These are phyloP conservation scores for Rhagoletis zephyria DNA, from an alignment of 1,140 invertebrate genomes.

Conservation along the genomic window DNA sequence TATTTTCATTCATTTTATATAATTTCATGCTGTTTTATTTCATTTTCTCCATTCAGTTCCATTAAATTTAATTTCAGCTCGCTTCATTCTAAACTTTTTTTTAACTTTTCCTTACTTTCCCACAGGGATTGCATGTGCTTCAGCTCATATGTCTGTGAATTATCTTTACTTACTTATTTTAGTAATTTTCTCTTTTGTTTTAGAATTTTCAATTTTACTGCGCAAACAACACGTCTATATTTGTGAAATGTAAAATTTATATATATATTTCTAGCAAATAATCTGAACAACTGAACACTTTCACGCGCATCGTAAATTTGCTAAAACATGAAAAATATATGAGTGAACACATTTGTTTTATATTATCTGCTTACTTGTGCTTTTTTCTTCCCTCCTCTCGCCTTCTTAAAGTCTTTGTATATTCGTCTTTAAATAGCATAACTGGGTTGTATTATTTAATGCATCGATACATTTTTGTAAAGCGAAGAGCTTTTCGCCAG, in stretches of 20 bases:
- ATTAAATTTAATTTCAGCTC: no score
- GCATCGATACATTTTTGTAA: no score
- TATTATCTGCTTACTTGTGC: no score
- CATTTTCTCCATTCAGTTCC: no score
- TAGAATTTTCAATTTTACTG: slow-evolving; percentile 24
- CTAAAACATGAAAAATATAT: background rate
- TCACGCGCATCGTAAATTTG: background rate
- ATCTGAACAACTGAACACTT: background rate
- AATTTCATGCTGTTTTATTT: no score
- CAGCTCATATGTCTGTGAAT: background rate
- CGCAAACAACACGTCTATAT: slow-evolving; percentile 8
- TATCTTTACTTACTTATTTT: background rate
- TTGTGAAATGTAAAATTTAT: background rate
- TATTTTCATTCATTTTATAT: no score
- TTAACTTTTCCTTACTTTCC: background rate
- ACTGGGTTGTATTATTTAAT: no score
- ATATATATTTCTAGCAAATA: background rate
- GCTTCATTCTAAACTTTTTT: no score
- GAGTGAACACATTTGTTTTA: background rate
- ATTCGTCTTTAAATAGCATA: no score
- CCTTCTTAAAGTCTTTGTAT: no score
- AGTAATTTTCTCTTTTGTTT: background rate
- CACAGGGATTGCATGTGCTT: background rate
- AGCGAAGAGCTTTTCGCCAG: no score
- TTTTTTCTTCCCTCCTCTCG: no score